These are phyloP conservation scores for Motacilla tschutschensis DNA, from an alignment of 2,113 vertebrate species.

Conservation along the genomic window DNA sequence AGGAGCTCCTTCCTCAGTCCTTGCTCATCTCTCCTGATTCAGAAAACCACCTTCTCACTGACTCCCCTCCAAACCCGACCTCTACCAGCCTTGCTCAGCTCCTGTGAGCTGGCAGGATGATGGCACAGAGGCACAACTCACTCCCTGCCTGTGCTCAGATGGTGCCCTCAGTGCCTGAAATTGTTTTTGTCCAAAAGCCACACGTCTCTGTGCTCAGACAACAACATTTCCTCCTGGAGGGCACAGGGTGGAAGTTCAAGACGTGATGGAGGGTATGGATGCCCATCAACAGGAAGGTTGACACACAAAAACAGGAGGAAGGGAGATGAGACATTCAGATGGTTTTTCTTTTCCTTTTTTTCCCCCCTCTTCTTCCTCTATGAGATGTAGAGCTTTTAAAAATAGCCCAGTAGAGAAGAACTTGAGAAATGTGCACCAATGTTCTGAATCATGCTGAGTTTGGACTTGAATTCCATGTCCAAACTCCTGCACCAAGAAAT, in stretches of 20 bases:
- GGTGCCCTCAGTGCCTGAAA: neutral
- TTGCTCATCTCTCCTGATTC: neutral
- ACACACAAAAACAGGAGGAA: neutral
- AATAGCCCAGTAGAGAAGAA: neutral
- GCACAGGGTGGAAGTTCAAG: neutral
- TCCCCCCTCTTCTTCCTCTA: neutral
- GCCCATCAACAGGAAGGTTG: fast-evolving
- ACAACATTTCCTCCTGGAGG: neutral
- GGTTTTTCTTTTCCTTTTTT: fast-evolving
- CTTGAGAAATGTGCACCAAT: neutral
- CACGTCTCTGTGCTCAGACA: neutral
- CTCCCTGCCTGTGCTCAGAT: neutral
- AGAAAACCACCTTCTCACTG: neutral
- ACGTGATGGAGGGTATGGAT: neutral
- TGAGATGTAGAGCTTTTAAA: neutral
- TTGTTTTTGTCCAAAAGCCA: neutral
- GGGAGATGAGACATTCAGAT: neutral
- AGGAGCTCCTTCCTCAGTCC: neutral
- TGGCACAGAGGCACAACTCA: fast-evolving
- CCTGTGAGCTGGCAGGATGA: too few species aligned
- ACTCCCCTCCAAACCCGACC: fast-evolving
- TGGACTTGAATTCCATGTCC: neutral
- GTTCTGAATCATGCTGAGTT: neutral
- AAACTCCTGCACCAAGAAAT: neutral
- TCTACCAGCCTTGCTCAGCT: neutral